A percentile compares a stretch with the other conserved stretches of the same genome.
Evolutionary conservation across 2,888 invertebrate genomes (phyloP).

Genomic region (Orchestes rusci): DNA sequence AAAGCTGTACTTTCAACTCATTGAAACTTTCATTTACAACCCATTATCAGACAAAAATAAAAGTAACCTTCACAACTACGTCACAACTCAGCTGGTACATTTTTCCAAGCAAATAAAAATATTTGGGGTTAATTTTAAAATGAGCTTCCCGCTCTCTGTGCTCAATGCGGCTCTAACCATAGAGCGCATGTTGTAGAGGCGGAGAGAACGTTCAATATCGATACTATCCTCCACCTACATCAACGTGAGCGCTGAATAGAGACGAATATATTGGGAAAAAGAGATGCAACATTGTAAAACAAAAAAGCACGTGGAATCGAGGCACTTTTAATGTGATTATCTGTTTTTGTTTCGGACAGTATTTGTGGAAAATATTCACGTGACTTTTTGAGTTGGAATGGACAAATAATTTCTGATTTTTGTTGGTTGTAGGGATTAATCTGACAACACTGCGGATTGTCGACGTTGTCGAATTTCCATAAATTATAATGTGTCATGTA

Average conservation of each 20-base stretch:
- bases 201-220: slow-evolving; percentile 41
- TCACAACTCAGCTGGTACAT: no score
- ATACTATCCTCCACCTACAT: slow-evolving; percentile 35
- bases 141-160: slow-evolving; percentile 17
- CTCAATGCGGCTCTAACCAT: not conserved
- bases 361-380: slow-evolving; percentile 27
- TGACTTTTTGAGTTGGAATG: slow-evolving; percentile 9
- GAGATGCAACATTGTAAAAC: no score
- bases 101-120: no score
- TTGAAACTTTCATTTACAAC: no score
- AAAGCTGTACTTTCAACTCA: no score
- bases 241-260: slow-evolving; percentile 10
- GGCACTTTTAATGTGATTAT: slow-evolving; percentile 33
- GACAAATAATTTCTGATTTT: not conserved
- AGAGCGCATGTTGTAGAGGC: no score
- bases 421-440: no score
- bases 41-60: no score
- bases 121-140: slow-evolving; percentile 29
- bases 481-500: no score
- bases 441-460: no score
- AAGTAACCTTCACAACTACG: no score
- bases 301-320: slow-evolving; percentile 40
- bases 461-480: no score
- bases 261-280: slow-evolving; percentile 18
- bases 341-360: slow-evolving; percentile 28